Percentiles rank a stretch among this genome's conserved stretches.
Conservation (phyloP, 1,140 invertebrate genomes). For the Hyposmocoma kahamanoa region DNA sequence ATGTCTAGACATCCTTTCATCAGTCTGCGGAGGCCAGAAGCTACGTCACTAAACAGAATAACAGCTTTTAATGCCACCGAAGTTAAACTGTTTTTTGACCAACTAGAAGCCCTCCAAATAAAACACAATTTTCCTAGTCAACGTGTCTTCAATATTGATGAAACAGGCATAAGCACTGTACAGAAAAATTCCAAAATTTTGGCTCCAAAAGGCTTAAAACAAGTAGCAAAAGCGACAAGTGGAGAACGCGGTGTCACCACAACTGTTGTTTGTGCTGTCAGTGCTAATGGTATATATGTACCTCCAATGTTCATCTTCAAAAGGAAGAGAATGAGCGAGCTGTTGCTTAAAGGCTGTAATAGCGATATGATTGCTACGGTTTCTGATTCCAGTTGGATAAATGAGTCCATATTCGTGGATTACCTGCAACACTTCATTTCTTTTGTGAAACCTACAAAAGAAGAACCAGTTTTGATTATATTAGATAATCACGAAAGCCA, state of each 20-base stretch:
- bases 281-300: constrained; percentile 11
- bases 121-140: constrained; percentile 24
- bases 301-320: constrained; percentile 19
- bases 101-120: constrained; percentile 15
- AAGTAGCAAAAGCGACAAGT: constrained; percentile 14
- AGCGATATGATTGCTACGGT: constrained; percentile 11
- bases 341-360: constrained; percentile 15
- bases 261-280: constrained; percentile 12
- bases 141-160: constrained; percentile 17
- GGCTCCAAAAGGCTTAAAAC: constrained; percentile 14
- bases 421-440: constrained; percentile 17
- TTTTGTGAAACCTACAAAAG: constrained; percentile 9
- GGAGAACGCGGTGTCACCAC: constrained; percentile 12
- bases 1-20: constrained; percentile 41
- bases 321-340: constrained; percentile 16
- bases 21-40: constrained; percentile 36
- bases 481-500: constrained; percentile 15
- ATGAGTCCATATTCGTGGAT: constrained; percentile 13
- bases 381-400: constrained; percentile 19
- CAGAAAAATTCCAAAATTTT: constrained; percentile 22
- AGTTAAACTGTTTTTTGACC: constrained; percentile 31
- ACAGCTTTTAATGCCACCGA: constrained; percentile 43
- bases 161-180: constrained; percentile 49
- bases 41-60: constrained; percentile 41
- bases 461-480: constrained; percentile 9